A percentile compares a stretch with the other conserved stretches of the same genome.
Conservation (phyloP, 2,888 invertebrate genomes). For the Anarsia innoxiella region DNA sequence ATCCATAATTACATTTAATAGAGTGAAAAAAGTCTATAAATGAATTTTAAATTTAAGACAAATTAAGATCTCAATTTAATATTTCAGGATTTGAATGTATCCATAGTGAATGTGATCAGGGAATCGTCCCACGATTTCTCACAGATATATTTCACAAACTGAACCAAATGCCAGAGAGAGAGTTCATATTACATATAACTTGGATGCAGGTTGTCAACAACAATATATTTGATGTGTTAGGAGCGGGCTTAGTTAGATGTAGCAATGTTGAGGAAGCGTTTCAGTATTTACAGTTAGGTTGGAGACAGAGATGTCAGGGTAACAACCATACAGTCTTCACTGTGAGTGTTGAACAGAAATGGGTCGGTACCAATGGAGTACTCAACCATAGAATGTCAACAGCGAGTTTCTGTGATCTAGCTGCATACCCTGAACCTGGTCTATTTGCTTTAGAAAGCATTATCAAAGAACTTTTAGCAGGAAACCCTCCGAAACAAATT, state of each 20-base stretch:
- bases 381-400: constrained; percentile 83
- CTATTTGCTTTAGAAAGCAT: constrained; percentile 80
- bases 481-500: constrained; percentile 68
- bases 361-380: constrained; percentile 79
- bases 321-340: constrained; percentile 82
- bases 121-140: constrained; percentile 81
- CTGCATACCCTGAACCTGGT: constrained; percentile 76
- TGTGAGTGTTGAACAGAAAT: constrained; percentile 83
- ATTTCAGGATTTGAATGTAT: constrained; percentile 70
- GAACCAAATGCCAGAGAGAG: constrained; percentile 78
- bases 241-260: constrained; percentile 69
- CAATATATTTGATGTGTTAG: constrained; percentile 76
- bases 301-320: constrained; percentile 73
- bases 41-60: neutral
- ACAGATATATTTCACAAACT: constrained; percentile 82
- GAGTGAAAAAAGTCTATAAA: no score
- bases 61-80: constrained; percentile 5
- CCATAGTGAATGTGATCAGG: constrained; percentile 81
- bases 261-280: constrained; percentile 83
- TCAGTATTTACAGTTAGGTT: constrained; percentile 80
- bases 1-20: no score
- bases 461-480: constrained; percentile 74
- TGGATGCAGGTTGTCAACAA: constrained; percentile 84
- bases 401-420: constrained; percentile 83
- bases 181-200: constrained; percentile 79